phyloP scores from a whole-genome alignment of 2,113 vertebrate species.

The Elachura formosa region DNA sequence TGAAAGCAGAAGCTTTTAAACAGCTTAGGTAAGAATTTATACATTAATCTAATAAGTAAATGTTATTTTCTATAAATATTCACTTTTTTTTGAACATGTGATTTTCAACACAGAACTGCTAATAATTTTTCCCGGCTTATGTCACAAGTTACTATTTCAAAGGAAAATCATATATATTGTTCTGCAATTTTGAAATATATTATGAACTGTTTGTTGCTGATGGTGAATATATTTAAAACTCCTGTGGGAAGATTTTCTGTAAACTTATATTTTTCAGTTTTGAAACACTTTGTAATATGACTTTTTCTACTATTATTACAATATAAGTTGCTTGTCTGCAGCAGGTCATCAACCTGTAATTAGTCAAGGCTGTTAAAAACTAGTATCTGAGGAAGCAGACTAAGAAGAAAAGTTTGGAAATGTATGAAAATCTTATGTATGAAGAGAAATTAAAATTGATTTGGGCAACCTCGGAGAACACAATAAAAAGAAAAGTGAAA shows the following conservation, averaged over 20 bases:
- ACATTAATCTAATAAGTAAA: neutral
- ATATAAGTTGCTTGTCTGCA: neutral
- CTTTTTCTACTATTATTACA: neutral
- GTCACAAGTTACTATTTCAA: neutral
- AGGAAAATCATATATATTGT: neutral
- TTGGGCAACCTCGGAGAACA: neutral
- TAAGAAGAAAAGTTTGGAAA: neutral
- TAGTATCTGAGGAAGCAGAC: neutral
- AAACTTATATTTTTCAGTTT: neutral
- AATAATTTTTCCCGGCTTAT: neutral
- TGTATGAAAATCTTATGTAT: neutral
- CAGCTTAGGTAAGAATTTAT: conserved; percentile 81
- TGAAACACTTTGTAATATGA: neutral
- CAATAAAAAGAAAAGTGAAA: neutral
- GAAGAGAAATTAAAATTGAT: neutral
- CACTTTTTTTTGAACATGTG: neutral
- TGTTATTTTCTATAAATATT: neutral
- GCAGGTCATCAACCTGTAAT: neutral
- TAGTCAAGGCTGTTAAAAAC: neutral
- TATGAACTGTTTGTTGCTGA: neutral
- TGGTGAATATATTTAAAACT: neutral
- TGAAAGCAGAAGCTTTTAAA: conserved; percentile 83
- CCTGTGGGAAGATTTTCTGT: neutral
- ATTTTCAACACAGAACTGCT: neutral
- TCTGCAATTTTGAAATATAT: neutral